Conservation (phyloP, 1,140 invertebrate genomes). For the Cataglyphis hispanica region DNA sequence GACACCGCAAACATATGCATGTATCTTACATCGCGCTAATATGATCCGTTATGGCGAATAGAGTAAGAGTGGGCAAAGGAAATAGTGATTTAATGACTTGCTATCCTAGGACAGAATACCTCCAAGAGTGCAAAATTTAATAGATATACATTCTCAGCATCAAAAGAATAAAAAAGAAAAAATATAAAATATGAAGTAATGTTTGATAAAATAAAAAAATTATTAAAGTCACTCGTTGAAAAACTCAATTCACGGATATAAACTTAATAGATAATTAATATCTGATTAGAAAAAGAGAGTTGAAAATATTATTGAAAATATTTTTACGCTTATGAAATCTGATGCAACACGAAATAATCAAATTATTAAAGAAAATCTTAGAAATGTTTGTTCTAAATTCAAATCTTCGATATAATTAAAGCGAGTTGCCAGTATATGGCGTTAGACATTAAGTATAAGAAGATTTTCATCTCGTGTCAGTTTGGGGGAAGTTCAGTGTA, state of each 20-base stretch:
- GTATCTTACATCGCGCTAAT: slow-evolving; percentile 63
- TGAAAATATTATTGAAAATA: neutral
- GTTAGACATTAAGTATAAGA: neutral
- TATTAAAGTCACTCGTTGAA: neutral
- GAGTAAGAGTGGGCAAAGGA: slow-evolving; percentile 28
- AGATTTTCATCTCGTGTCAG: slow-evolving; percentile 35
- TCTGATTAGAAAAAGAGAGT: neutral
- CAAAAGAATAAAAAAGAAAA: neutral
- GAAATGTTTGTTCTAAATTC: slow-evolving; percentile 14
- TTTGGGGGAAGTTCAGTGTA: slow-evolving; percentile 17
- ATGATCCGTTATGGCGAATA: slow-evolving; percentile 51
- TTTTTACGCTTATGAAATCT: neutral
- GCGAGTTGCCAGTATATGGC: neutral
- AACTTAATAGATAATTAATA: neutral
- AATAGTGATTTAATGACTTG: slow-evolving; percentile 55
- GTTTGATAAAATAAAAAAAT: neutral
- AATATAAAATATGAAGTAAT: slow-evolving; percentile 5
- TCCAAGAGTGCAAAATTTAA: slow-evolving; percentile 35
- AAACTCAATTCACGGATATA: neutral
- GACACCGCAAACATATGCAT: slow-evolving; percentile 65
- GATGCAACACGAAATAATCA: neutral
- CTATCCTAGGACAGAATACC: slow-evolving; percentile 18
- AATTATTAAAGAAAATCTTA: neutral
- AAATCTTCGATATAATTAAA: neutral
- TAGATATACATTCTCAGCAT: slow-evolving; percentile 34